Conservation (phyloP, 1,140 invertebrate genomes). For the Drosophila kikkawai region DNA sequence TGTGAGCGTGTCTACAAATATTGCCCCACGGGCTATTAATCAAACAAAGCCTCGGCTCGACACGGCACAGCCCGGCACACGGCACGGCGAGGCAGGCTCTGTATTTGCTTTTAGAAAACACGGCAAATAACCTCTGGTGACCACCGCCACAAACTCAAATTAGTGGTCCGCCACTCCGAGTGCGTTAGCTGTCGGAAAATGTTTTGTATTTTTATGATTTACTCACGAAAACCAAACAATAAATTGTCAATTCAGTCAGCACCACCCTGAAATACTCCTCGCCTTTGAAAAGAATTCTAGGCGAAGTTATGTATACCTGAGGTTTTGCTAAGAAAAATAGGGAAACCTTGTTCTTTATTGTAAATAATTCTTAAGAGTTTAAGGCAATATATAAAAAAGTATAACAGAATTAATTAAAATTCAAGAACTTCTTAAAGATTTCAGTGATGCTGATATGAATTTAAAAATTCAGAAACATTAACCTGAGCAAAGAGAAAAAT, state of each 20-base stretch:
- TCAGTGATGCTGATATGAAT: background rate
- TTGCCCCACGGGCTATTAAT: conserved; percentile 53
- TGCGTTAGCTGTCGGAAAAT: conserved; percentile 10
- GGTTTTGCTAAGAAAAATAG: background rate
- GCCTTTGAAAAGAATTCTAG: background rate
- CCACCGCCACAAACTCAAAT: conserved; percentile 33
- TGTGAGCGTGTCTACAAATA: conserved; percentile 49
- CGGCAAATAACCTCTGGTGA: conserved; percentile 41
- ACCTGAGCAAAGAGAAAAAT: too few relatives aligned
- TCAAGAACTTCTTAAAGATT: too few relatives aligned
- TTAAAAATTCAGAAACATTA: background rate
- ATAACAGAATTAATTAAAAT: too few relatives aligned
- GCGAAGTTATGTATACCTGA: background rate
- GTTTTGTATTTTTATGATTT: conserved; percentile 10
- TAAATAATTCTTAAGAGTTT: background rate
- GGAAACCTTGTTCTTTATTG: too few relatives aligned
- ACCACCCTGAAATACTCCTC: background rate
- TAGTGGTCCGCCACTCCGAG: conserved; percentile 24
- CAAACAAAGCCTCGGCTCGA: conserved; percentile 38
- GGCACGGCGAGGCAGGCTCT: background rate
- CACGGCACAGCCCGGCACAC: conserved; percentile 5
- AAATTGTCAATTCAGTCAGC: conserved; percentile 3
- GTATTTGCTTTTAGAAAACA: conserved; percentile 46
- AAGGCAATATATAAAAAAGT: background rate
- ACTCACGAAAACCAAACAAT: background rate